A percentile compares a stretch with the other conserved stretches of the same genome.
phyloP scores from a whole-genome alignment of 1,140 invertebrate species.

The Trachymyrmex septentrionalis region DNA sequence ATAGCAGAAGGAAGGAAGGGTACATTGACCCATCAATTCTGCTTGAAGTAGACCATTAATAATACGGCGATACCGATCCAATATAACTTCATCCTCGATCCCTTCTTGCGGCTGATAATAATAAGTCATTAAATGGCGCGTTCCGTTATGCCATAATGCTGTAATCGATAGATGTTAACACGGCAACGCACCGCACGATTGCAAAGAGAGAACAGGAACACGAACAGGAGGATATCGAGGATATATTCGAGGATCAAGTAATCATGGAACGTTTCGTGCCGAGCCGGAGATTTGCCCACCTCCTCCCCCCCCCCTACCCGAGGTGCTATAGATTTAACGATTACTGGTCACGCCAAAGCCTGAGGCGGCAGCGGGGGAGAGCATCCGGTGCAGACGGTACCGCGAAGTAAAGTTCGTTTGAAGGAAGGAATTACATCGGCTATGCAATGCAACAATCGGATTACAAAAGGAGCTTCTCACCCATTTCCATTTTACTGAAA shows the following conservation, averaged over 20 bases:
- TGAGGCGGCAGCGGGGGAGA: slow-evolving; percentile 15
- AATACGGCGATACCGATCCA: slow-evolving; percentile 63
- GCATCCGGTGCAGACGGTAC: slow-evolving; percentile 61
- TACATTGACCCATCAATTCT: slow-evolving; percentile 31
- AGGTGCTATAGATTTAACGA: slow-evolving; percentile 69
- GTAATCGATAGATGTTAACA: slow-evolving; percentile 66
- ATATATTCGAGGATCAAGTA: slow-evolving; percentile 35
- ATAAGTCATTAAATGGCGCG: slow-evolving; percentile 64
- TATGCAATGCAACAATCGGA: slow-evolving; percentile 32
- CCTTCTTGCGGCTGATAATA: slow-evolving; percentile 57
- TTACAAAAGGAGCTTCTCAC: neutral
- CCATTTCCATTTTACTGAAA: neutral
- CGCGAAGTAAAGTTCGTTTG: slow-evolving; percentile 44
- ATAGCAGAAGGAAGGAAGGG: neutral
- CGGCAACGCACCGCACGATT: slow-evolving; percentile 51
- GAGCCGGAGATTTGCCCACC: slow-evolving; percentile 44
- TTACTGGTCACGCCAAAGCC: slow-evolving; percentile 65
- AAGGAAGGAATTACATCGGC: slow-evolving; percentile 54
- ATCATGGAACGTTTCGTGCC: slow-evolving; percentile 67
- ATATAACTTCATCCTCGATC: slow-evolving; percentile 62
- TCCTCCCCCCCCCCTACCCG: neutral
- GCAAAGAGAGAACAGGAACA: slow-evolving; percentile 12
- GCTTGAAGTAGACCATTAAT: slow-evolving; percentile 40
- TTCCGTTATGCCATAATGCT: slow-evolving; percentile 57
- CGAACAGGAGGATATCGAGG: neutral